Conservation (phyloP, 2,888 invertebrate species). For the Ephialtes manifestator region DNA sequence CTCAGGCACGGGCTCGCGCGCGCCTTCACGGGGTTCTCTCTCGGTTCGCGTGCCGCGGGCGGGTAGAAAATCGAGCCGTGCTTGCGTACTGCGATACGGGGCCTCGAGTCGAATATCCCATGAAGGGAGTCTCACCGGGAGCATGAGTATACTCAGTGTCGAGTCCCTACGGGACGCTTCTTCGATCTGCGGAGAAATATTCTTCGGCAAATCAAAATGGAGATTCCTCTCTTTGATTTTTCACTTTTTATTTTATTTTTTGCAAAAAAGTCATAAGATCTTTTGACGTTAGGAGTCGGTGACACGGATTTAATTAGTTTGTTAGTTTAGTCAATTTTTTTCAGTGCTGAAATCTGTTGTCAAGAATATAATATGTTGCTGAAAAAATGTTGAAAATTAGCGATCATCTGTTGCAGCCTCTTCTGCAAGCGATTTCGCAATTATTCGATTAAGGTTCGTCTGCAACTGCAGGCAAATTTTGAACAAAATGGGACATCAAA, state of each 20-base stretch:
- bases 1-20: conserved; percentile 33
- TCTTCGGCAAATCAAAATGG: conserved; percentile 22
- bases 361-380: no score
- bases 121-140: conserved; percentile 26
- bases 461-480: no score
- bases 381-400: no score
- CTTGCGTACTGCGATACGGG: conserved; percentile 48
- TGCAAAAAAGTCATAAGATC: neutral
- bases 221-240: neutral
- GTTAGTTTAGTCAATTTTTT: no score
- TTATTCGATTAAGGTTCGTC: no score
- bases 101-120: conserved; percentile 25
- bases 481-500: no score
- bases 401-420: no score
- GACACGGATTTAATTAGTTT: no score
- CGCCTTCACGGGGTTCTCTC: conserved; percentile 49
- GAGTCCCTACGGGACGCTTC: conserved; percentile 20
- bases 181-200: neutral
- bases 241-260: neutral
- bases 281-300: no score
- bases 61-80: conserved; percentile 56
- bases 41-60: conserved; percentile 62
- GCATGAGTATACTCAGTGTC: neutral
- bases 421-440: no score
- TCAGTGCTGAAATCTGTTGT: no score